Evolutionary conservation across 2,888 invertebrate genomes (phyloP).

Genomic region (Mythimna impura): DNA sequence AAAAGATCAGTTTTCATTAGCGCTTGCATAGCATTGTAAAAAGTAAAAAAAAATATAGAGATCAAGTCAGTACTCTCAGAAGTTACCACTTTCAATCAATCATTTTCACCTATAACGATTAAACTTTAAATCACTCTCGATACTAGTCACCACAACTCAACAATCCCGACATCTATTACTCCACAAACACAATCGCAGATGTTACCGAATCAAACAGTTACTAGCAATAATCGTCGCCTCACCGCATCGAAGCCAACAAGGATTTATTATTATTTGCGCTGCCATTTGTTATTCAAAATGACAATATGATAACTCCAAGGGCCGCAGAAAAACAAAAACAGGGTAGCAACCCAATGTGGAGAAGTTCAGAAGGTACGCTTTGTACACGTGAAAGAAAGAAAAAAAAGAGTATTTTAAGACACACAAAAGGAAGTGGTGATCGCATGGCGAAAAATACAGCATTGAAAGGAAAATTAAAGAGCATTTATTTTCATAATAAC

Average conservation of each 20-base stretch:
- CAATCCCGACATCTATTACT: constrained; percentile 14
- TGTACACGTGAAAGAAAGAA: background rate
- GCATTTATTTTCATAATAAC: too few relatives aligned
- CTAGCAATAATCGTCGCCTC: constrained; percentile 16
- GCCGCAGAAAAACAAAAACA: constrained; percentile 49
- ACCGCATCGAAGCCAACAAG: constrained; percentile 28
- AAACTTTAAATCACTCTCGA: background rate
- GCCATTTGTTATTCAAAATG: constrained; percentile 65
- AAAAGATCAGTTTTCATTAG: too few relatives aligned
- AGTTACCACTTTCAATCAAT: too few relatives aligned
- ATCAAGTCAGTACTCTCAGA: too few relatives aligned
- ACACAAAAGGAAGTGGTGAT: too few relatives aligned
- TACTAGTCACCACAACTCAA: background rate
- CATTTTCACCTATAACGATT: background rate
- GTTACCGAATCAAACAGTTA: constrained; percentile 32
- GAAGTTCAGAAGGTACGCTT: constrained; percentile 22
- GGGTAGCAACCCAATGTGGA: background rate
- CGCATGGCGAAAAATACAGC: too few relatives aligned
- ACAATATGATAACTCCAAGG: constrained; percentile 54
- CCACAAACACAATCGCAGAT: constrained; percentile 33
- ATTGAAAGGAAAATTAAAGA: too few relatives aligned
- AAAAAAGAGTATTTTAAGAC: background rate
- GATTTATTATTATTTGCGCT: constrained; percentile 59
- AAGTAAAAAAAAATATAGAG: too few relatives aligned
- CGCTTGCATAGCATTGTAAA: too few relatives aligned